Evolutionary conservation across 2,888 invertebrate species (phyloP), one percentile per base, ranked within the genome.

Genomic region (Tiliacea citrago): DNA sequence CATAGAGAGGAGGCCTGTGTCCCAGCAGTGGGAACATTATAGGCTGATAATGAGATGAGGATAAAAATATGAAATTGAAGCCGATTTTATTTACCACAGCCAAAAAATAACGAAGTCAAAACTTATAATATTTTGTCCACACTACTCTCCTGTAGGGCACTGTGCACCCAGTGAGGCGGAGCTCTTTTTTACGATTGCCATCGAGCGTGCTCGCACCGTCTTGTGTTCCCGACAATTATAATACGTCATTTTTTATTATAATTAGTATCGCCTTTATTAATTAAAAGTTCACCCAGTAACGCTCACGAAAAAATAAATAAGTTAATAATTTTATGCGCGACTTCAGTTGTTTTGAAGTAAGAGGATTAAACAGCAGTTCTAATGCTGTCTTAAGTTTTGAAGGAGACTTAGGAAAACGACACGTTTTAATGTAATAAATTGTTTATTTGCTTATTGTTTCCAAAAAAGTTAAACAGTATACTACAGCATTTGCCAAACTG

Each of bases 231-330:
- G 83, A 90, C 91, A 91, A 91, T 92, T 89, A 93, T 89, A 93
- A 92, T 93, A 91, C 91, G 86, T 92, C 89, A 89, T 92, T 91
- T 91, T 91, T 93, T 89, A 92, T 90, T 90, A 93, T 93, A 93
- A 94, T 93, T 93, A 94, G 91, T 89, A 90, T 88, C 90, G 89
- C 90, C 87, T 89, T 92, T 93, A 93, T 94, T 94, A 93, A 94
- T 94, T 94, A 93, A 92, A 91, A 80, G 87, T 83, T 87, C 84
- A 86, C 86, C 75, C 85, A 87, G 86, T 83, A 82, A 81, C 57
- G 55, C 73, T 77, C 72, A 65, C 61, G 49, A 69, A 76, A 80
- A 79, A 84, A 84, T 73, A 77, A 85, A 83, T 74, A 68, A 77
- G 21, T 58, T 81, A 29, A 74, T 77, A 51, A 82, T 76, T 81